Percentiles rank a stretch among this genome's conserved stretches.
Evolutionary conservation across 2,888 invertebrate species (phyloP).

Genomic region (Rhimphoctona megacephalus): DNA sequence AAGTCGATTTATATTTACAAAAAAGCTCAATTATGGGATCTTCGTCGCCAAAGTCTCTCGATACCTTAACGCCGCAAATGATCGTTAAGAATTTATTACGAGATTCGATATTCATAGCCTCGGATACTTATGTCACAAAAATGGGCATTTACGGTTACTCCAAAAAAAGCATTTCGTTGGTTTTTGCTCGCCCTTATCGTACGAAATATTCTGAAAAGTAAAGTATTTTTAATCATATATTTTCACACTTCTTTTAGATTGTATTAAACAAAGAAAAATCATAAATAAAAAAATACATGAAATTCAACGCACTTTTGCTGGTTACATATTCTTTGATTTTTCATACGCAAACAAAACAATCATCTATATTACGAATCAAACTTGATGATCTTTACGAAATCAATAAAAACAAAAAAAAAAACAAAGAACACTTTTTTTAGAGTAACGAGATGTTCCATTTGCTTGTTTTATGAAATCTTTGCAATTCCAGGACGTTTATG

Average conservation of each 20-base stretch:
- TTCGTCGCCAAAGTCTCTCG: constrained; percentile 33
- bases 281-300: neutral
- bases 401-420: too few relatives aligned
- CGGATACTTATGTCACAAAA: constrained; percentile 47
- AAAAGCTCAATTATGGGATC: constrained; percentile 63
- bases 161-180: constrained; percentile 4
- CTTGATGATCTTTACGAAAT: neutral
- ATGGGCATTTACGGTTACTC: constrained; percentile 28
- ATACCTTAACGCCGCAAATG: constrained; percentile 26
- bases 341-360: too few relatives aligned
- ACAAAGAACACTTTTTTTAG: neutral
- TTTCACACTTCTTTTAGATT: neutral
- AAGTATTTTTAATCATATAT: neutral
- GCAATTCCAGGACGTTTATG: neutral
- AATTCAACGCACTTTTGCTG: neutral
- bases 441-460: neutral
- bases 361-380: neutral
- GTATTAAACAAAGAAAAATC: neutral
- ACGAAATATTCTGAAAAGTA: neutral
- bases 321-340: too few relatives aligned
- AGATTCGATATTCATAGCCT: constrained; percentile 61
- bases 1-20: constrained; percentile 64
- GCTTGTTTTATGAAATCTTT: neutral
- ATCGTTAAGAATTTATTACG: constrained; percentile 35
- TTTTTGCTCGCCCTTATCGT: neutral